Evolutionary conservation across 2,888 invertebrate genomes (phyloP), one percentile per base, ranked within the genome.

Genomic region (Synergus japonicus): DNA sequence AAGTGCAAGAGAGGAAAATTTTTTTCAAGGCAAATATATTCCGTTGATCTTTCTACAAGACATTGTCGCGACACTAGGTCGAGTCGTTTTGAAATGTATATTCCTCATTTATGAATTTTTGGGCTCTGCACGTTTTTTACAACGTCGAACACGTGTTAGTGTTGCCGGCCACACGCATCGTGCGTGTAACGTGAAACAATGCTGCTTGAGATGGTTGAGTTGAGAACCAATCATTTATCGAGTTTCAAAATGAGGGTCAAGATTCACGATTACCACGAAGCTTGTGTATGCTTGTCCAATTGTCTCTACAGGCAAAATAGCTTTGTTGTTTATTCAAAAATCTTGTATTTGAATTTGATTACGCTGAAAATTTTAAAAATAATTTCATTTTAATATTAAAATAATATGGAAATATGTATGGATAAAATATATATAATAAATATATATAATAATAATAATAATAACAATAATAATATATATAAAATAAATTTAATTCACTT

Each of bases 81-180:
- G 18, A 13, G 22, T 44, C 12, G 18, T n/a, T 12, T 18, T 5
- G 22, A 67, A 13, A 13, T 12, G 46, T 13, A 22, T 43, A 43
- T 18, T 43, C 18, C 10, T 18, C 3, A 41, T 10, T 22, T 10
- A 5, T 0, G 44, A 67, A 44, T 67, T 67, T 22, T 67, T 44
- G 43, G 13, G 13, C 49, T 54, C 5, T 7, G 12, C 9, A 65
- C 65, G 37, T 29, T 65, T n/a, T 41, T 41, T n/a, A 13, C 63
- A 43, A 65, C 66, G 22, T 67, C 18, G 44, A 44, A 46, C 67
- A 67, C 67, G 67, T 67, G 67, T 44, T 67, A 44, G 43, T 41
- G 10, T 18, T 8, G 46, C 43, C 67, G 44, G 22, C 44, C 46
- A 18, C 67, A 67, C 46, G 44, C 67, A 46, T 67, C 22, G 67